phyloP scores from a whole-genome alignment of 2,888 invertebrate species.

The Odontocolon sp. region DNA sequence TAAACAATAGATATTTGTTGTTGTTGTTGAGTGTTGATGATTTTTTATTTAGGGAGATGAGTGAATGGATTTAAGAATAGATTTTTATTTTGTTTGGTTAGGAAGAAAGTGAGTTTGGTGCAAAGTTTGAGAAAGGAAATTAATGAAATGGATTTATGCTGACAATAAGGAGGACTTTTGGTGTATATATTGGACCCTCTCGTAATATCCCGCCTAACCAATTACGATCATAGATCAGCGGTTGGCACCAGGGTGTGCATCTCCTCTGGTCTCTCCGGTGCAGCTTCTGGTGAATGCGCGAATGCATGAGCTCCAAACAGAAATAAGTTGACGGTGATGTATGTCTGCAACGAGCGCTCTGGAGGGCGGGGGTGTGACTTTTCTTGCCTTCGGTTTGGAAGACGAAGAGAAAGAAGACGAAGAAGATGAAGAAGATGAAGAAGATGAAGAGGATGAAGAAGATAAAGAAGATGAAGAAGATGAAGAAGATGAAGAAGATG shows the following conservation, averaged over 20 bases:
- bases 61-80: no score
- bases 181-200: conserved; percentile 50
- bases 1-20: no score
- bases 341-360: conserved; percentile 66
- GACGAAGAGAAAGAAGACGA: conserved; percentile 5
- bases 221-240: conserved; percentile 77
- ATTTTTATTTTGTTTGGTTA: no score
- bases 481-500: conserved; percentile 26
- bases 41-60: no score
- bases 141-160: background rate
- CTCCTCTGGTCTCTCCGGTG: conserved; percentile 38
- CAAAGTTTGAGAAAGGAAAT: no score
- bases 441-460: conserved; percentile 18
- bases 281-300: conserved; percentile 16
- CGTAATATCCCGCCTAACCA: conserved; percentile 73
- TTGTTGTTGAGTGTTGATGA: no score
- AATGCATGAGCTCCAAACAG: conserved; percentile 61
- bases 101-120: no score
- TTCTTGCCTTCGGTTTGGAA: background rate
- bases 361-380: conserved; percentile 65
- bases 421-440: conserved; percentile 31
- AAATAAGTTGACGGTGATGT: conserved; percentile 79
- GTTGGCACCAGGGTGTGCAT: conserved; percentile 64
- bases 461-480: conserved; percentile 23
- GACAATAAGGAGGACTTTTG: conserved; percentile 39